These are phyloP conservation scores for Prinia subflava DNA, from an alignment of 2,113 vertebrate genomes.

Conservation along the genomic window DNA sequence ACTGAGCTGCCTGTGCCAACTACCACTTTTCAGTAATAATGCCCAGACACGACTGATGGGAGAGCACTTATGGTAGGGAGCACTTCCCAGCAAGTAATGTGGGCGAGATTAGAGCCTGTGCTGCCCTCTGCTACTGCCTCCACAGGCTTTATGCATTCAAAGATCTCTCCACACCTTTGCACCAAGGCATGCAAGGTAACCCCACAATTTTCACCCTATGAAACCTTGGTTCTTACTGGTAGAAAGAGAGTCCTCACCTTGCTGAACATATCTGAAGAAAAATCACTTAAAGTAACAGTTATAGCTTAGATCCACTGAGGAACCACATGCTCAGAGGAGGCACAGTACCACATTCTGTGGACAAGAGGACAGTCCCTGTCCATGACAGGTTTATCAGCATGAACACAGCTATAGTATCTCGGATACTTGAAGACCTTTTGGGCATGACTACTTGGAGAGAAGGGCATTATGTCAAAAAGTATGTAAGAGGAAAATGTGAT, in stretches of 20 bases:
- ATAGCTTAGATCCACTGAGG: background rate
- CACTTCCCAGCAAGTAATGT: background rate
- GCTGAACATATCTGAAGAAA: background rate
- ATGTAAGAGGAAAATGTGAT: background rate
- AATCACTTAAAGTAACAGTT: background rate
- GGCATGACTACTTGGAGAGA: background rate
- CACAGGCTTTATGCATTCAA: background rate
- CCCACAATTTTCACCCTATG: background rate
- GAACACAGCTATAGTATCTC: background rate
- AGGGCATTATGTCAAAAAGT: background rate
- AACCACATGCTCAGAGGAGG: background rate
- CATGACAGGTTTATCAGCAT: rapidly evolving
- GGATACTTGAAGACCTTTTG: background rate
- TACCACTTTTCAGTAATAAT: background rate
- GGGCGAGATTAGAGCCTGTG: background rate
- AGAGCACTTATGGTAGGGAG: background rate
- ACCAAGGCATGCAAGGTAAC: background rate
- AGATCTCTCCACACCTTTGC: background rate
- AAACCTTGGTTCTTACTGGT: background rate
- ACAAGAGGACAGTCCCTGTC: background rate
- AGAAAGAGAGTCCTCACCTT: background rate
- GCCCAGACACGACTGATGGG: background rate
- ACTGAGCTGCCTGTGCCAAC: background rate
- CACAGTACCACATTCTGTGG: background rate
- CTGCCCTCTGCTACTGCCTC: background rate